Evolutionary conservation across 2,797 vertebrate genomes (phyloP).

Genomic region (Zenarchopterus dispar): DNA sequence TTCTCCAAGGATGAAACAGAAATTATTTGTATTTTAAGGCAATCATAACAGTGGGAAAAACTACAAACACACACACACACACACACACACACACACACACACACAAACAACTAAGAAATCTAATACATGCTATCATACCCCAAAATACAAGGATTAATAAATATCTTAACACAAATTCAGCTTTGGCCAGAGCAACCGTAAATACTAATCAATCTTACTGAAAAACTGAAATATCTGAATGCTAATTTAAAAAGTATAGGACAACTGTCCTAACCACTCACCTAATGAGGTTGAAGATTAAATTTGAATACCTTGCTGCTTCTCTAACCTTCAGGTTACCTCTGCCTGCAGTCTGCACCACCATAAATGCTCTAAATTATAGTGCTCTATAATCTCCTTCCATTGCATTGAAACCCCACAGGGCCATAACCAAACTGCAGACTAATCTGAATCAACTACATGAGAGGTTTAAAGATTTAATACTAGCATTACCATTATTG

Average conservation of each 20-base stretch:
- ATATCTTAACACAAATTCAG: neutral
- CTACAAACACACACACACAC: too few species aligned
- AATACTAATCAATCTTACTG: too few species aligned
- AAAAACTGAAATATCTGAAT: conserved; percentile 1
- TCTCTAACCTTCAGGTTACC: conserved; percentile 43
- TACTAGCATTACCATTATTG: conserved; percentile 4
- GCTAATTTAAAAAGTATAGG: conserved; percentile 7
- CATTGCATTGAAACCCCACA: conserved; percentile 16
- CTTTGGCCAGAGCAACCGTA: neutral
- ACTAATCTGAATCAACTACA: neutral
- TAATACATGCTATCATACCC: too few species aligned
- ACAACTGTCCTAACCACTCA: conserved; percentile 1
- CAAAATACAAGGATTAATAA: too few species aligned
- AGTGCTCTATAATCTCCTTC: conserved; percentile 24
- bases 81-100: too few species aligned
- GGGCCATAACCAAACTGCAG: neutral
- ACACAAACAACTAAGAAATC: too few species aligned
- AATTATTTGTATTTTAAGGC: too few species aligned
- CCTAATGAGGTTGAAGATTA: conserved; percentile 32
- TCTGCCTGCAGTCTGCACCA: conserved; percentile 23
- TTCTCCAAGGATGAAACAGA: too few species aligned
- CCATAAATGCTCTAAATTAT: conserved; percentile 21
- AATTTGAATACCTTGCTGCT: conserved; percentile 38
- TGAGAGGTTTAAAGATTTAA: conserved; percentile 9
- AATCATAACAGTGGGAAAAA: too few species aligned